These are phyloP conservation scores for Paragorgia papillata DNA, from an alignment of 92 coral and sea anemone species.

Conservation along the genomic window DNA sequence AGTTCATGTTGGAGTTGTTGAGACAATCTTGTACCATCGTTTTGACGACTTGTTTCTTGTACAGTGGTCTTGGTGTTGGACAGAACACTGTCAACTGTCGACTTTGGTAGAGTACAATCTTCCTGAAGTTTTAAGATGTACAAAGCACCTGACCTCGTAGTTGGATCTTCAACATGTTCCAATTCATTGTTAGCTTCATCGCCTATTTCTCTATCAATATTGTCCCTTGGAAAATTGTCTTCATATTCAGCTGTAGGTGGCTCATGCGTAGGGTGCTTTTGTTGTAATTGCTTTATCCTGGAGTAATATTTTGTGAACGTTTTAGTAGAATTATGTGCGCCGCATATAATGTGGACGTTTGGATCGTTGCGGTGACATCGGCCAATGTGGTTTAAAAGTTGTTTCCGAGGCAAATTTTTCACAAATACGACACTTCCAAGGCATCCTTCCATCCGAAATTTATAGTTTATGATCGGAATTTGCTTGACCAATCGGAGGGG, in stretches of 20 bases:
- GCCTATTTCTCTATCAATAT: background rate
- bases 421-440: constrained; percentile 15
- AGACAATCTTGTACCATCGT: constrained; percentile 27
- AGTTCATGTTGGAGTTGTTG: constrained; percentile 36
- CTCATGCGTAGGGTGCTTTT: constrained; percentile 27
- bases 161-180: constrained; percentile 15
- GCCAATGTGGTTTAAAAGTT: constrained; percentile 52
- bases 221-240: background rate
- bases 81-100: constrained; percentile 45
- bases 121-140: constrained; percentile 54
- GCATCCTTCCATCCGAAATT: too few relatives aligned
- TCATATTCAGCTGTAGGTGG: background rate
- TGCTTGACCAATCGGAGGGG: too few relatives aligned
- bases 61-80: constrained; percentile 39
- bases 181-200: background rate
- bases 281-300: constrained; percentile 48
- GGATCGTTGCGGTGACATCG: constrained; percentile 49
- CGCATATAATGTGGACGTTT: constrained; percentile 57
- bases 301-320: constrained; percentile 50
- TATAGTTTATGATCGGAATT: too few relatives aligned
- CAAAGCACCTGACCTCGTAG: constrained; percentile 42
- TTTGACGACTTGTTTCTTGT: constrained; percentile 40
- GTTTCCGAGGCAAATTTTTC: too few relatives aligned
- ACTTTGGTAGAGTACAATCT: constrained; percentile 61
- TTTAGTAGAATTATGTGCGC: constrained; percentile 52